Evolutionary conservation across 1,140 invertebrate species (phyloP).

Genomic region (Phymastichus coffea): DNA sequence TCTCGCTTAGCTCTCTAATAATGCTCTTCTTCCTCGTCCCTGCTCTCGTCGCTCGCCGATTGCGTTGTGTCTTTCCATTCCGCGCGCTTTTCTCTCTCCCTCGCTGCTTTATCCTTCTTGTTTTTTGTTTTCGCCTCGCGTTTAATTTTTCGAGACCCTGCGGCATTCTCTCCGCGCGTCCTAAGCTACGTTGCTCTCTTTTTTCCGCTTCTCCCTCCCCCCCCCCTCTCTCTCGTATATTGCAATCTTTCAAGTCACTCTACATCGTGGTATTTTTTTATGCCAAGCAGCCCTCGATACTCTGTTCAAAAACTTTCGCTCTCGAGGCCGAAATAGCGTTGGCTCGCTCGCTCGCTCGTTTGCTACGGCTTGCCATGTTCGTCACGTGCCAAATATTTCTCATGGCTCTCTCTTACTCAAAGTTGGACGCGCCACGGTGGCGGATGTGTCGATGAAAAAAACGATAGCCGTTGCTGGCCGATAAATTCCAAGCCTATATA

Average conservation of each 20-base stretch:
- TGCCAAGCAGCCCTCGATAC: too few relatives aligned
- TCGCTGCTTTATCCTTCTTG: background rate
- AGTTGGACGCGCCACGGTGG: too few relatives aligned
- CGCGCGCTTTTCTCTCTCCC: slow-evolving; percentile 8
- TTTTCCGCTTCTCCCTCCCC: too few relatives aligned
- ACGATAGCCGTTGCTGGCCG: background rate
- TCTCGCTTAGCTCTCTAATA: slow-evolving; percentile 6
- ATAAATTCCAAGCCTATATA: slow-evolving; percentile 3
- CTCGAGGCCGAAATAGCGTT: too few relatives aligned
- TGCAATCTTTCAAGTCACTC: too few relatives aligned
- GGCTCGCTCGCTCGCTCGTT: too few relatives aligned
- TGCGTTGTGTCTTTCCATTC: slow-evolving; percentile 25
- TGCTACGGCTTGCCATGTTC: too few relatives aligned
- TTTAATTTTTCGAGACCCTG: slow-evolving; percentile 4
- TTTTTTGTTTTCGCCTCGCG: background rate
- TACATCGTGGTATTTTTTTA: too few relatives aligned
- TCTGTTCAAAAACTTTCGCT: slow-evolving; percentile 2
- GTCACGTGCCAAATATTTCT: slow-evolving; percentile 7
- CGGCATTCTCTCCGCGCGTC: too few relatives aligned
- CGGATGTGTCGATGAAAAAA: background rate
- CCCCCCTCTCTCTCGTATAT: too few relatives aligned
- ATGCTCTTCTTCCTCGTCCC: slow-evolving; percentile 10
- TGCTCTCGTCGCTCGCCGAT: too few relatives aligned
- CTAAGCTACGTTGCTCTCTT: too few relatives aligned
- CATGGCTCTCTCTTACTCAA: background rate